phyloP scores from a whole-genome alignment of 2,113 vertebrate genomes.

The Aviceda subcristata region DNA sequence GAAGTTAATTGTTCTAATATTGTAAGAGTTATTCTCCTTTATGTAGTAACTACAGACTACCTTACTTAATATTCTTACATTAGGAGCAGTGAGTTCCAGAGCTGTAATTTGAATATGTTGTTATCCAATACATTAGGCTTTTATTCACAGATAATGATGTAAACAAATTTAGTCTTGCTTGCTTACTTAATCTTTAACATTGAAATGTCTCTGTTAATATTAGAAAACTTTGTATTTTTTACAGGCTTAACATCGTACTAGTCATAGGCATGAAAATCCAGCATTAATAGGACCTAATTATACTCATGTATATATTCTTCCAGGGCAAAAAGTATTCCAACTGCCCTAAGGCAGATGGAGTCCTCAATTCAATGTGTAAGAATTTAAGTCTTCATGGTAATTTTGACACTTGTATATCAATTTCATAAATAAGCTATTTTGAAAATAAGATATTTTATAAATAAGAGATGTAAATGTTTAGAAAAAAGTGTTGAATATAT shows the following conservation, averaged over 20 bases:
- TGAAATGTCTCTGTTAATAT: neutral
- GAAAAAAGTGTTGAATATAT: neutral
- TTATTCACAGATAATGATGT: neutral
- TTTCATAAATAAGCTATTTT: neutral
- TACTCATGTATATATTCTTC: neutral
- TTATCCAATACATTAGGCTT: neutral
- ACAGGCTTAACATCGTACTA: neutral
- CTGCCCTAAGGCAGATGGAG: neutral
- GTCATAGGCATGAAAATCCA: slow-evolving; percentile 4
- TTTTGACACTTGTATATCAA: neutral
- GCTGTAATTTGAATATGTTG: neutral
- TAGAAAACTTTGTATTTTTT: slow-evolving; percentile 4
- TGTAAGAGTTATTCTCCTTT: neutral
- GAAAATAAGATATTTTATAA: neutral
- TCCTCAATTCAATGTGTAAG: neutral
- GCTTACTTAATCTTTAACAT: neutral
- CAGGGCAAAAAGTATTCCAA: neutral
- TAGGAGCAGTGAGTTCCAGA: neutral
- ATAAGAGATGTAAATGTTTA: neutral
- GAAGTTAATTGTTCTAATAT: neutral
- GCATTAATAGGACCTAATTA: neutral
- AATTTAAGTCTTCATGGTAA: slow-evolving; percentile 23
- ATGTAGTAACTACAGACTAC: neutral
- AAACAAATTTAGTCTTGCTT: slow-evolving; percentile 6
- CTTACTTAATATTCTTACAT: neutral